These are phyloP conservation scores for Poeciliopsis retropinna DNA, from an alignment of 2,113 vertebrate species.

Conservation along the genomic window DNA sequence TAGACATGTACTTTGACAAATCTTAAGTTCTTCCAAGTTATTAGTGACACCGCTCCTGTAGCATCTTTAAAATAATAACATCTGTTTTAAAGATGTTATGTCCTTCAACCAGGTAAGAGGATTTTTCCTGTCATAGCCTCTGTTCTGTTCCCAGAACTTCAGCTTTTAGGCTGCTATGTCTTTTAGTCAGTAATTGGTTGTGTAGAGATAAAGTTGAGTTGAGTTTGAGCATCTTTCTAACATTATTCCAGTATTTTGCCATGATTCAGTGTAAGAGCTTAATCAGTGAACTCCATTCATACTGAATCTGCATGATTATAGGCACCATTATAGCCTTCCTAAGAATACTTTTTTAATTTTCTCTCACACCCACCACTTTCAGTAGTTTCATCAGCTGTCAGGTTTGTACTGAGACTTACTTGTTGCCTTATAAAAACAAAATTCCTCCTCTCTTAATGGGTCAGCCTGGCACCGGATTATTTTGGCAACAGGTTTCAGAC, in stretches of 20 bases:
- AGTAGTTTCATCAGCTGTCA: constrained; percentile 26
- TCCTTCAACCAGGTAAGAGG: neutral
- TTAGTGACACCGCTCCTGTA: neutral
- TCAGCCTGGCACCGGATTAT: constrained; percentile 39
- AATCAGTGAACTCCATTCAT: constrained; percentile 4
- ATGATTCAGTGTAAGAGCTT: constrained; percentile 16
- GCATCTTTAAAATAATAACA: neutral
- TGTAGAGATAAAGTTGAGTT: neutral
- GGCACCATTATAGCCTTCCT: constrained; percentile 4
- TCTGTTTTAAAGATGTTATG: neutral
- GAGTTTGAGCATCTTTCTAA: constrained; percentile 11
- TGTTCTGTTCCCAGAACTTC: no score
- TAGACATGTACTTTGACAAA: neutral
- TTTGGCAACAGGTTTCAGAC: constrained; percentile 34
- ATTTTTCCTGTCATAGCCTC: neutral
- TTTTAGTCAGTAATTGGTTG: neutral
- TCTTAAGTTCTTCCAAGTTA: neutral
- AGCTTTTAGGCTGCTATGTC: neutral
- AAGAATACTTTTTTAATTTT: constrained; percentile 4
- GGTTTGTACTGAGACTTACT: constrained; percentile 13
- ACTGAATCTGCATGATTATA: neutral
- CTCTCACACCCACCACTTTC: constrained; percentile 13
- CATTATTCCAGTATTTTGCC: constrained; percentile 21
- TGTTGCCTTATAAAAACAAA: constrained; percentile 25
- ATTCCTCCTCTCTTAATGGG: constrained; percentile 3